These are phyloP conservation scores for Phasia obesa DNA, from an alignment of 2,888 invertebrate species.

Conservation along the genomic window DNA sequence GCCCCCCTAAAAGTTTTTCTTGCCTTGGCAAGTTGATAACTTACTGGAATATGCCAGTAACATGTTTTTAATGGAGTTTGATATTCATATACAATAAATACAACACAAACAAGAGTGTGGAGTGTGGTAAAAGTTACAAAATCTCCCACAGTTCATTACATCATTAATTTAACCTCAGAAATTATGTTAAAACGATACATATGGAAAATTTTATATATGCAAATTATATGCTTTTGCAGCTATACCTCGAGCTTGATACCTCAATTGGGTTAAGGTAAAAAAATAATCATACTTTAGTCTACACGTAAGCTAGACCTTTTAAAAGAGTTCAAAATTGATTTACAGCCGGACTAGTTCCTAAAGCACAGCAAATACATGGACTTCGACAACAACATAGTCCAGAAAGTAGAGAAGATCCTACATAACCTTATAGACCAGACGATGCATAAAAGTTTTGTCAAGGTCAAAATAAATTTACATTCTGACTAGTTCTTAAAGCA, in stretches of 20 bases:
- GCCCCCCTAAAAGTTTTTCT: constrained; percentile 41
- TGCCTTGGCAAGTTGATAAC: constrained; percentile 18
- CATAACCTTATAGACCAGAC: no score
- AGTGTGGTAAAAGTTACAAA: constrained; percentile 15
- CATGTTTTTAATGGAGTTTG: constrained; percentile 2
- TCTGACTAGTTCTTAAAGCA: no score
- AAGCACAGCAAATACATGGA: no score
- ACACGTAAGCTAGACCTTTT: no score
- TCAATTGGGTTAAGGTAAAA: no score
- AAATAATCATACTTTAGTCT: no score
- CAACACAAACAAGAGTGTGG: not conserved
- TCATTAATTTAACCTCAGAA: constrained; percentile 80
- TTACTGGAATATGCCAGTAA: constrained; percentile 20
- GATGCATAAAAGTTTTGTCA: no score
- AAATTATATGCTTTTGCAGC: not conserved
- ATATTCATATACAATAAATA: constrained; percentile 3
- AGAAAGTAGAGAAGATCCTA: no score
- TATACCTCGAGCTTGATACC: not conserved
- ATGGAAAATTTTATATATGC: not conserved
- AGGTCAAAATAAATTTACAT: no score
- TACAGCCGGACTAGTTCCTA: no score
- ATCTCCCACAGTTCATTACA: constrained; percentile 80
- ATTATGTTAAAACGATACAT: constrained; percentile 79
- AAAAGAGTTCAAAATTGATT: no score
- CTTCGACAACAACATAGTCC: no score